phyloP scores from a whole-genome alignment of 2,113 vertebrate species.

The Numida meleagris region DNA sequence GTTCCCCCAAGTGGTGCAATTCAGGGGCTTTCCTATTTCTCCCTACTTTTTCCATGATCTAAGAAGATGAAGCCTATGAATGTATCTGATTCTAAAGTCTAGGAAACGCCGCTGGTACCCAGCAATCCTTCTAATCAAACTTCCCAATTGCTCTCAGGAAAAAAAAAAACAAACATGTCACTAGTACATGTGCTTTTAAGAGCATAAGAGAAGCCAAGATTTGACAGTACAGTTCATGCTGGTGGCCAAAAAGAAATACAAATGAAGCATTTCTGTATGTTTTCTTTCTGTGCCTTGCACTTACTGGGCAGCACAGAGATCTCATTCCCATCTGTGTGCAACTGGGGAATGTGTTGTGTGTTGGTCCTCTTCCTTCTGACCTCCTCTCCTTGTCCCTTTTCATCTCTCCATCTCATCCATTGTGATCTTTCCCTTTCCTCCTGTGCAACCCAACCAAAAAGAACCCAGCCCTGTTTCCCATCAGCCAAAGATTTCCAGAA shows the following conservation, averaged over 20 bases:
- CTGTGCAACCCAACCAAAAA: not conserved
- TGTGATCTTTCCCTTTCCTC: not conserved
- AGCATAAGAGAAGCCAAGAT: not conserved
- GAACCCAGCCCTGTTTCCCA: not conserved
- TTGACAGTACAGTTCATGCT: not conserved
- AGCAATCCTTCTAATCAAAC: not conserved
- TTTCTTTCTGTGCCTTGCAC: not conserved
- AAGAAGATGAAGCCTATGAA: not conserved
- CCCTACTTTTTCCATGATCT: not conserved
- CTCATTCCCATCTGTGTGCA: not conserved
- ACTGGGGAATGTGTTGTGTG: not conserved
- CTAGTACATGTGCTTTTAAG: not conserved
- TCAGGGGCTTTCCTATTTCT: not conserved
- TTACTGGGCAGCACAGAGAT: not conserved
- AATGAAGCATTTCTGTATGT: not conserved
- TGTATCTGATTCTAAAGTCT: not conserved
- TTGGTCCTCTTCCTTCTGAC: not conserved
- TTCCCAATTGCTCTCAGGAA: not conserved
- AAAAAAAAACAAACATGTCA: not conserved
- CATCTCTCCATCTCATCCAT: not conserved
- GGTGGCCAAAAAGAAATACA: not conserved
- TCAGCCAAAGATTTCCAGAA: not conserved
- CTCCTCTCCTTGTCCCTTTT: not conserved
- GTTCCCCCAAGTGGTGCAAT: not conserved
- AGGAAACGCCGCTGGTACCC: not conserved